Percentiles rank a stretch among this genome's conserved stretches.
These are phyloP conservation scores for Blastomussa wellsi DNA, from an alignment of 92 coral and sea anemone species.

Conservation along the genomic window DNA sequence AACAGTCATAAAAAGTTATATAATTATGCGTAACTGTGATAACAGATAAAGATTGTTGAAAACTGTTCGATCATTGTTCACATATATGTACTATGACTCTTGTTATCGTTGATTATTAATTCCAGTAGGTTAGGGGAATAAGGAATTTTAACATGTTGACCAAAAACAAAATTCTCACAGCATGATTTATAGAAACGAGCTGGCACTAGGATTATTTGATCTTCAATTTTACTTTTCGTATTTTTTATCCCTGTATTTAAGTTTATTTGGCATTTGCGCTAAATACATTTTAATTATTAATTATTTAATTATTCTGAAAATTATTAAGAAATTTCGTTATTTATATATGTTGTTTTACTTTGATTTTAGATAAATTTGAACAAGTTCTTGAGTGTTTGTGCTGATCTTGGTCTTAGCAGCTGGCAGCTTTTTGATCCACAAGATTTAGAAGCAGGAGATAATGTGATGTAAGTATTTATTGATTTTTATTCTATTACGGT, in stretches of 20 bases:
- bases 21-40: not conserved
- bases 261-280: no score
- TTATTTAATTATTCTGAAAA: no score
- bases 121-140: no score
- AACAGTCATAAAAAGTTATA: no score
- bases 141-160: no score
- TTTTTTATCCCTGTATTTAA: no score
- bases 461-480: slow-evolving; percentile 48
- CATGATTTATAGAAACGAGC: no score
- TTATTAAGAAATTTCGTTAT: not conserved
- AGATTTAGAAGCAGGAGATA: slow-evolving; percentile 53
- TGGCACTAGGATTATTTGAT: no score
- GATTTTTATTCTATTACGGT: no score
- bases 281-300: no score
- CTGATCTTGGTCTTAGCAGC: slow-evolving; percentile 66
- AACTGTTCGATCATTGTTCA: not conserved
- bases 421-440: slow-evolving; percentile 77
- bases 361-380: slow-evolving; percentile 62
- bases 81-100: not conserved
- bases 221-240: no score
- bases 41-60: not conserved
- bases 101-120: not conserved
- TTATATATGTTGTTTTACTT: not conserved
- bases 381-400: slow-evolving; percentile 68
- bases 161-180: no score